Evolutionary conservation across 30 jellyfish, hydroid and myxozoan species (phyloP), one percentile per base, ranked within the genome.

Genomic region (Phacellophora camtschatica): DNA sequence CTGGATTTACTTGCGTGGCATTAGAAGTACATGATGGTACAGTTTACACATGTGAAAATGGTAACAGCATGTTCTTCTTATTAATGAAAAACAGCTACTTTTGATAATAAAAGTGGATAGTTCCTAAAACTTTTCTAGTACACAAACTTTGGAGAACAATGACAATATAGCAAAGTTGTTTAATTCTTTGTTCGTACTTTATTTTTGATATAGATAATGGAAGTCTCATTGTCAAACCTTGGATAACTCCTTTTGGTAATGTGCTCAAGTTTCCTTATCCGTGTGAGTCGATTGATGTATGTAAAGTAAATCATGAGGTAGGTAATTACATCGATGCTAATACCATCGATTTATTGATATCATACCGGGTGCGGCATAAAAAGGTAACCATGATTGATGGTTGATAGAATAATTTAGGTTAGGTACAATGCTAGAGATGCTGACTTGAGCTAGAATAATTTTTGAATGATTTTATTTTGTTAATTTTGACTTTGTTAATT

Each of bases 161-260:
- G n/a, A n/a, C n/a, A n/a, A n/a, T n/a, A n/a, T n/a, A n/a, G n/a
- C n/a, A n/a, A n/a, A n/a, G n/a, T n/a, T n/a, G n/a, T n/a, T n/a
- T n/a, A n/a, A n/a, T n/a, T n/a, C n/a, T n/a, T n/a, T n/a, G n/a
- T 24, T 9, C 13, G 8, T 29, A 18, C 45, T 51, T 31, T 24
- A n/a, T 27, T 12, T 28, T 3, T 16, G 3, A 4, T 16, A 15
- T 33, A 80, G 91, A 65, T 7, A 61, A 55, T 39, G 77, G 33
- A 30, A 34, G 70, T 18, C 5, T 66, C 4, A 25, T 25, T 22
- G 77, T 80, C 25, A 80, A 66, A 27, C 84, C 91, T 16, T 80
- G 91, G 91, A 3, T 80, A 9, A 80, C 91, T 11, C 84, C 84
- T 10, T 37, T 66, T 80, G 91, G 91, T 32, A 13, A 54, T 9